Evolutionary conservation across 2,113 vertebrate genomes (phyloP).

Genomic region (Motacilla alba): DNA sequence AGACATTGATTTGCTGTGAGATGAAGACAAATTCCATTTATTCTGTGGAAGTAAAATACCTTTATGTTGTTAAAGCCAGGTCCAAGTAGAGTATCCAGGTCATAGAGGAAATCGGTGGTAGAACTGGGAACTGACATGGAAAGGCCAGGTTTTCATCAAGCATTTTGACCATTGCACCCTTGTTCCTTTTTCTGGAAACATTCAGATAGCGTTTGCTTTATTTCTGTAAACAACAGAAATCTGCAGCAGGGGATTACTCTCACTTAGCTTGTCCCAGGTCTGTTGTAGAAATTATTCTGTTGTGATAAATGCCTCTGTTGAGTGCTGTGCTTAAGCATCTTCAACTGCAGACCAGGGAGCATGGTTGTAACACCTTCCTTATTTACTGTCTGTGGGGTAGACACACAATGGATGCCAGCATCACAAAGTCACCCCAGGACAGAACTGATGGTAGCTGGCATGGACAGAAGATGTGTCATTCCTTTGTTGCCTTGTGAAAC

Average conservation of each 20-base stretch:
- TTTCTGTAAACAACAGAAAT: not conserved
- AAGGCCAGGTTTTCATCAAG: not conserved
- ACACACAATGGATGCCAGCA: not conserved
- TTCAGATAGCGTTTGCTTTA: not conserved
- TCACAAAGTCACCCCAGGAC: not conserved
- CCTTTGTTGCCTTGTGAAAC: not conserved
- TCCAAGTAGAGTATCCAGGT: not conserved
- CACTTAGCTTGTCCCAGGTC: not conserved
- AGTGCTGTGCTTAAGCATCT: not conserved
- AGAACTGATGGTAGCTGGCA: not conserved
- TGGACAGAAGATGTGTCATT: not conserved
- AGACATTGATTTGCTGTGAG: not conserved
- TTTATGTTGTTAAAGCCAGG: not conserved
- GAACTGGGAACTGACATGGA: not conserved
- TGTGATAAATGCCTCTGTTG: not conserved
- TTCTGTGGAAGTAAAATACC: not conserved
- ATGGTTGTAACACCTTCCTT: not conserved
- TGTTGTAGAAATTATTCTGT: not conserved
- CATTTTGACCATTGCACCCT: not conserved
- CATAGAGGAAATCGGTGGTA: not conserved
- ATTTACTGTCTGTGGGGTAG: not conserved
- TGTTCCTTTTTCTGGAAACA: not conserved
- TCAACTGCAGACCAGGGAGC: not conserved
- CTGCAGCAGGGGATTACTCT: not conserved
- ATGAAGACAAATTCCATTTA: not conserved